Evolutionary conservation across 2,797 vertebrate species (phyloP).

Genomic region (Xyrichtys novacula): DNA sequence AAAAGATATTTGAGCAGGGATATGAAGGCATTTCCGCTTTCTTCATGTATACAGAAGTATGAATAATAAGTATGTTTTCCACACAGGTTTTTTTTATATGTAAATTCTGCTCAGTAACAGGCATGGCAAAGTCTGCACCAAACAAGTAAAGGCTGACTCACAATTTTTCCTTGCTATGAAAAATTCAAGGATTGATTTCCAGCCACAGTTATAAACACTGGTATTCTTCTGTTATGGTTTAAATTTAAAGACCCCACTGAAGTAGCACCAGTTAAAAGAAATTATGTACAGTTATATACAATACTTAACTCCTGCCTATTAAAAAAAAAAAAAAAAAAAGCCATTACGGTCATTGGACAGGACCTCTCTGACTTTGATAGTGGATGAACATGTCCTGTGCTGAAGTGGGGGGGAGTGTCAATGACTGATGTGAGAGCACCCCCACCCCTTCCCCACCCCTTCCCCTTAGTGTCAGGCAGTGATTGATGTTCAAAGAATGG

Average conservation of each 20-base stretch:
- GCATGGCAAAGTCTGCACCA: background rate
- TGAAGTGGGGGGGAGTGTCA: constrained; percentile 68
- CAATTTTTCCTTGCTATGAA: background rate
- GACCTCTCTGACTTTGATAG: constrained; percentile 77
- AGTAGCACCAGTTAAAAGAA: background rate
- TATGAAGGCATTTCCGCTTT: background rate
- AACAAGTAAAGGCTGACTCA: background rate
- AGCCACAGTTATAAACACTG: background rate
- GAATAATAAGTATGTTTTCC: background rate
- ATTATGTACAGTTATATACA: background rate
- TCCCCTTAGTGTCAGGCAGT: constrained; percentile 67
- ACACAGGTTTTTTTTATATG: background rate
- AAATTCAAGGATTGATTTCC: background rate
- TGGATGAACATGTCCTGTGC: constrained; percentile 71
- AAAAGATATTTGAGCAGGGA: background rate
- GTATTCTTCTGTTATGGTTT: background rate
- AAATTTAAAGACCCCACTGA: background rate
- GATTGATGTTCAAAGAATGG: constrained; percentile 80
- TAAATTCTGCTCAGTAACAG: background rate
- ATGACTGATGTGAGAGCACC: constrained; percentile 75
- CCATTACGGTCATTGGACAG: constrained; percentile 56
- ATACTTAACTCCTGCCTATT: background rate
- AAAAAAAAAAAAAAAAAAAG: background rate
- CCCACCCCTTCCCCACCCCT: too few relatives aligned
- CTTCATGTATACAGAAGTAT: background rate